Evolutionary conservation across 2,888 invertebrate genomes (phyloP), one percentile per base, ranked within the genome.

Genomic region (Synanthedon tipuliformis): DNA sequence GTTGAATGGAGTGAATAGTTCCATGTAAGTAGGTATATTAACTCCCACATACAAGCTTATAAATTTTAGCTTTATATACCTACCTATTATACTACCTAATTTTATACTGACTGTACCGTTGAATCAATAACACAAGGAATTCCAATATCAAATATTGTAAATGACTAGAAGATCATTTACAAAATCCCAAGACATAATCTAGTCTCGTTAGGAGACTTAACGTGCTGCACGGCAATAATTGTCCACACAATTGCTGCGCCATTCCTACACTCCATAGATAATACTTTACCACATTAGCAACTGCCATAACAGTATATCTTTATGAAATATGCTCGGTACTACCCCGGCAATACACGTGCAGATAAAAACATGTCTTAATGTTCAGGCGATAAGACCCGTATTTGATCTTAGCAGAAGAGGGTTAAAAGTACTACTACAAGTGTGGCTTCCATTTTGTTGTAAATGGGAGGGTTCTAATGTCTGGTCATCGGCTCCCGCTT

Each of bases 381-480:
- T 12, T 13, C 45, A 7, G 45, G 49, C 54, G 52, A 63, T 69
- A 76, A 62, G 75, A 72, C 68, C 69, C 71, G 67, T 45, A 15
- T 15, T 34, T 34, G 8, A 34, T 5, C 3, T 8, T 10, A 34
- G 34, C 7, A 34, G 34, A 34, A 45, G 45, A 34, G 45, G 45
- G 45, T 45, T 45, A 45, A 45, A 45, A 45, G 45, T 45, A 45
- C 59, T 55, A 56, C 56, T 54, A 61, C 62, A 61, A 64, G 60
- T 64, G 63, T 65, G 66, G 75, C 75, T 75, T 73, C 68, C 71
- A 72, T 75, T 78, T 69, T 68, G 68, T 74, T 78, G 81, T 78
- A 78, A 84, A 83, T 75, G 79, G 78, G 81, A 75, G 81, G 81
- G 77, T 77, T 80, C 75, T 82, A 83, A 83, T 81, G 83, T 74